Base-by-base conservation (phyloP, 2,113 vertebrate species). In the Salvelinus namaycush region DNA sequence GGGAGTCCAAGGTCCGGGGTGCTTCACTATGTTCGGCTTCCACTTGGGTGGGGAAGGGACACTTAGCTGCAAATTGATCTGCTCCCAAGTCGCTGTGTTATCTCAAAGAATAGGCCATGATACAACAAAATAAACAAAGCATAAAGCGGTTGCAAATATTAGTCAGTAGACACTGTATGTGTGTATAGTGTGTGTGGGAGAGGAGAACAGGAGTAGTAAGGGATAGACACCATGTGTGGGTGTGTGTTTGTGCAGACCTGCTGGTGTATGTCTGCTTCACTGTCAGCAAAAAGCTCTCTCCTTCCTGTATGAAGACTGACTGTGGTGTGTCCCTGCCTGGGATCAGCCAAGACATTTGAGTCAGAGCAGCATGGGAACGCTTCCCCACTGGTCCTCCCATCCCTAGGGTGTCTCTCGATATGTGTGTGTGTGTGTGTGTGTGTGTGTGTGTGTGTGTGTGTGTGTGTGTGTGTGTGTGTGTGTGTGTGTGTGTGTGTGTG, bases 201-300 rank as follows among this genome's bases (percentile, higher is more conserved):
- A 22, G 73, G 2, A 79, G 75, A 69, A 78, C 72, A 73, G 68
- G 68, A 83, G 81, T 77, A 83, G 81, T 75, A 72, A 11, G 74
- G 70, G 20, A 73, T 60, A 83, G 70, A 77, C 66, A 69, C 27
- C 66, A 76, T 83, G 76, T 79, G 77, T 79, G 79, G 62, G 83
- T 66, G 77, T 78, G 68, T 82, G 78, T 85, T 77, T 86, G 78
- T 74, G 64, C 75, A 79, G 70, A 59, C 68, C 44, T 64, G 54
- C 83, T 85, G 77, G 81, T 85, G 77, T 84, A 71, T 84, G 80
- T 88, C 78, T 83, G 75, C 73, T 80, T 69, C 68, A 70, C 60
- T 80, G 81, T 81, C 79, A 76, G 73, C 73, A 77, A 79, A 73
- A 49, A 60, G 13, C 59, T 24, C 75, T 73, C 70, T 70, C 67